A percentile compares a stretch with the other conserved stretches of the same genome.
Conservation (phyloP, 1,140 invertebrate genomes). For the Lamellibrachia luymesi region DNA sequence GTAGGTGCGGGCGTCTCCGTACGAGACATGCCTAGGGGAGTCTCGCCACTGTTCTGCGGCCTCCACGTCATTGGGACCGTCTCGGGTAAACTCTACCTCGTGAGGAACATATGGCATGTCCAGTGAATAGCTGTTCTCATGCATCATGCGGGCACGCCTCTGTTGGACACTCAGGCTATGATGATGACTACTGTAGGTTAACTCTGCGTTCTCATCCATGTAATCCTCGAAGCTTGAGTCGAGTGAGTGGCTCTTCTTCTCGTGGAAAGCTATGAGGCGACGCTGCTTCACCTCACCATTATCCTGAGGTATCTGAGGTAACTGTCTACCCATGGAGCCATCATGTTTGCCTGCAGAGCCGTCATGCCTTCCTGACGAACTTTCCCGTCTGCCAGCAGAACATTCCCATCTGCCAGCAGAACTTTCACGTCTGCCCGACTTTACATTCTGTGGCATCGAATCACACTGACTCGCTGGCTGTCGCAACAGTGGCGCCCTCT, state of each 20-base stretch:
- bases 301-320: not conserved
- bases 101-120: not conserved
- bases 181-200: not conserved
- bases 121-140: not conserved
- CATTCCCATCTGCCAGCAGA: not conserved
- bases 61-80: not conserved
- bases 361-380: not conserved
- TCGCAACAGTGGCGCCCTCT: not conserved
- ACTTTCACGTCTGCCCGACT: not conserved
- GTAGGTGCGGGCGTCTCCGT: not conserved
- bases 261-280: not conserved
- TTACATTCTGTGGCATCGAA: not conserved
- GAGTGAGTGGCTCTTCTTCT: slow-evolving; percentile 12
- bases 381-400: not conserved
- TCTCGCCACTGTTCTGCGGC: not conserved
- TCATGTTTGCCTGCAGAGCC: not conserved
- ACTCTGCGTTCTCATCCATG: not conserved
- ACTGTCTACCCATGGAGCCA: not conserved
- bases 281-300: not conserved
- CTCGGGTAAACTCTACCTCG: not conserved
- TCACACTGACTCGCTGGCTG: not conserved
- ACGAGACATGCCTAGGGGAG: not conserved
- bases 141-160: not conserved
- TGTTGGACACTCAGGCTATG: not conserved
- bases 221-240: slow-evolving; percentile 3